Evolutionary conservation across 2,797 vertebrate species (phyloP).

Genomic region (Euphonia xanthogaster): DNA sequence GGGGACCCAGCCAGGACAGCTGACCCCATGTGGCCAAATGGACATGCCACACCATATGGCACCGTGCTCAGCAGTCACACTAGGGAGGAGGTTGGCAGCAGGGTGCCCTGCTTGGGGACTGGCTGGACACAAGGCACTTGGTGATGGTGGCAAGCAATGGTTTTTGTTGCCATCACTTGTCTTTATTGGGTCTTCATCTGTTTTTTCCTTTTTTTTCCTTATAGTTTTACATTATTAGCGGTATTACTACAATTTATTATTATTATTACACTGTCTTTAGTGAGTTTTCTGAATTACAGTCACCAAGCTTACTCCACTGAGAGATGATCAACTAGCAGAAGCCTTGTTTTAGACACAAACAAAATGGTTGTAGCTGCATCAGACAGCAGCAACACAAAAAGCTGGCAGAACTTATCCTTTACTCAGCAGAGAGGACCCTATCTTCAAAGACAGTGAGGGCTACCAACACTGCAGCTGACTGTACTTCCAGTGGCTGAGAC

Average conservation of each 20-base stretch:
- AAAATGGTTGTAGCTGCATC: background rate
- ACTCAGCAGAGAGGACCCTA: background rate
- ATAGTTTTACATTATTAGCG: background rate
- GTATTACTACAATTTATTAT: too few relatives aligned
- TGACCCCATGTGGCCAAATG: background rate
- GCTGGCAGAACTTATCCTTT: background rate
- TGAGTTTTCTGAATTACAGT: background rate
- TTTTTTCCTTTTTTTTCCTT: background rate
- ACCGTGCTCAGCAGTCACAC: background rate
- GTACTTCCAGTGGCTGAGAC: background rate
- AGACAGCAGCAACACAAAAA: background rate
- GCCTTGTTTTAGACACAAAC: background rate
- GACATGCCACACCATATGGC: rapidly evolving
- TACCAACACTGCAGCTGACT: background rate
- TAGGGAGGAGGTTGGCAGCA: rapidly evolving
- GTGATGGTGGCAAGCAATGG: background rate
- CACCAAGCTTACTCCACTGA: background rate
- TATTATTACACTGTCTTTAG: background rate
- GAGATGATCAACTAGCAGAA: background rate
- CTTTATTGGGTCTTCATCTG: background rate
- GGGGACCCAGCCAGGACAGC: background rate
- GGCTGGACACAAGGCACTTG: too few relatives aligned
- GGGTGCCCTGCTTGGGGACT: rapidly evolving
- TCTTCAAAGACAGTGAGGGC: background rate
- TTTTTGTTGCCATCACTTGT: background rate